A percentile compares a stretch with the other conserved stretches of the same genome.
Evolutionary conservation across 2,888 invertebrate genomes (phyloP).

Genomic region (Idaea straminata): DNA sequence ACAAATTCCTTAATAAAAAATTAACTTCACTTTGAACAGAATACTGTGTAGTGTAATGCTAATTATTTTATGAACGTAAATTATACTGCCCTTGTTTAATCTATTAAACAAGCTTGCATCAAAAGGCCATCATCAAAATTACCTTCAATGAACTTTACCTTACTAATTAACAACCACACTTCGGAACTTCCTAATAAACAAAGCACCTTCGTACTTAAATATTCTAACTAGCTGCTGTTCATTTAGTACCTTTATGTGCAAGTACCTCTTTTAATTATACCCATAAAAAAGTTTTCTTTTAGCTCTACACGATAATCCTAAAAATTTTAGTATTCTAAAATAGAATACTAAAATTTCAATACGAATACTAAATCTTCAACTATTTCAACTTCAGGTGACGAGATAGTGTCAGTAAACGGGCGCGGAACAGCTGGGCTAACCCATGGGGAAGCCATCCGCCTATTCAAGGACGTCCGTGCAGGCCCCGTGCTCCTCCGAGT

Average conservation of each 20-base stretch:
- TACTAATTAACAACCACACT: not conserved
- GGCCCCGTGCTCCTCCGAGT: constrained; percentile 88
- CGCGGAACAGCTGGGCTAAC: constrained; percentile 87
- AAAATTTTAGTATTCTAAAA: no score
- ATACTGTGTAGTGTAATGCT: constrained; percentile 13
- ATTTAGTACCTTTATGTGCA: not conserved
- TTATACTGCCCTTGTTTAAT: constrained; percentile 39
- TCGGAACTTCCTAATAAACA: not conserved
- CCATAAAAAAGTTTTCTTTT: no score
- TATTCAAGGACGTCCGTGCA: constrained; percentile 88
- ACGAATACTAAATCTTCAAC: no score
- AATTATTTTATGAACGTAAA: constrained; percentile 22
- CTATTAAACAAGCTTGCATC: constrained; percentile 6
- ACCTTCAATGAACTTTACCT: constrained; percentile 1
- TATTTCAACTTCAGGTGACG: constrained; percentile 83
- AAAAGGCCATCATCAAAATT: constrained; percentile 11
- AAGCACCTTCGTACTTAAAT: not conserved
- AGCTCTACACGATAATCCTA: no score
- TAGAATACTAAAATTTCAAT: no score
- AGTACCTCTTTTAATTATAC: no score
- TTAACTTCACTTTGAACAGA: constrained; percentile 18
- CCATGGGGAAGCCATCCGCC: constrained; percentile 88
- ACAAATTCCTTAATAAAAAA: constrained; percentile 14
- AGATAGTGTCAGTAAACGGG: constrained; percentile 90
- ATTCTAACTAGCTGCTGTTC: not conserved